These are phyloP conservation scores for Trachelus tabidus DNA, from an alignment of 2,888 invertebrate species.

Conservation along the genomic window DNA sequence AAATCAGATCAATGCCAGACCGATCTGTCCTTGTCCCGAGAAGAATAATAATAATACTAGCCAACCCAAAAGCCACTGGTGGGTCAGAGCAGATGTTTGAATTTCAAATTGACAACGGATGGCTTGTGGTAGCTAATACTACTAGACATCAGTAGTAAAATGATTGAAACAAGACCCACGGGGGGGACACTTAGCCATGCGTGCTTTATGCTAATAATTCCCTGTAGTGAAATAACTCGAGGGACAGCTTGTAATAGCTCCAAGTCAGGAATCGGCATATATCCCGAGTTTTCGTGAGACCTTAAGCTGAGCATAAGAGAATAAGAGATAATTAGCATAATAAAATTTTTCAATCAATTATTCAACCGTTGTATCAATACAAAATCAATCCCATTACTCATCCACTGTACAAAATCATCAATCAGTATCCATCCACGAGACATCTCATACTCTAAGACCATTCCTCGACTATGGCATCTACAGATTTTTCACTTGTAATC, in stretches of 20 bases:
- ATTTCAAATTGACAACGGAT: neutral
- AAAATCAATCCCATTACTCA: neutral
- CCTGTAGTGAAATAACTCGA: neutral
- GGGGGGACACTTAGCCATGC: conserved; percentile 37
- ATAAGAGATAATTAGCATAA: neutral
- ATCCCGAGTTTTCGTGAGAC: neutral
- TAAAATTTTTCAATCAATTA: neutral
- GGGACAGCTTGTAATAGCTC: neutral
- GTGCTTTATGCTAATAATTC: conserved; percentile 41
- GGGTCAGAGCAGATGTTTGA: neutral
- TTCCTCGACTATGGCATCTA: neutral
- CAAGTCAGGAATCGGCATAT: neutral
- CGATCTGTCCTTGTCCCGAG: neutral
- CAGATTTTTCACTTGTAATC: neutral
- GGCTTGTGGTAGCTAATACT: neutral
- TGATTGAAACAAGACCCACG: conserved; percentile 20
- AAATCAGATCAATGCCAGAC: neutral
- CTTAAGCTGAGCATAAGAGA: neutral
- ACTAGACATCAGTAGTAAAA: conserved; percentile 17
- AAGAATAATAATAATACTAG: neutral
- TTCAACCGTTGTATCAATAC: neutral
- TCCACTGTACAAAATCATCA: neutral
- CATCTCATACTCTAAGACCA: neutral
- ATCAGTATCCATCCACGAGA: neutral
- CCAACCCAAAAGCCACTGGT: neutral